A percentile compares a stretch with the other conserved stretches of the same genome.
phyloP scores from a whole-genome alignment of 2,113 vertebrate genomes.

The Pseudonaja textilis region DNA sequence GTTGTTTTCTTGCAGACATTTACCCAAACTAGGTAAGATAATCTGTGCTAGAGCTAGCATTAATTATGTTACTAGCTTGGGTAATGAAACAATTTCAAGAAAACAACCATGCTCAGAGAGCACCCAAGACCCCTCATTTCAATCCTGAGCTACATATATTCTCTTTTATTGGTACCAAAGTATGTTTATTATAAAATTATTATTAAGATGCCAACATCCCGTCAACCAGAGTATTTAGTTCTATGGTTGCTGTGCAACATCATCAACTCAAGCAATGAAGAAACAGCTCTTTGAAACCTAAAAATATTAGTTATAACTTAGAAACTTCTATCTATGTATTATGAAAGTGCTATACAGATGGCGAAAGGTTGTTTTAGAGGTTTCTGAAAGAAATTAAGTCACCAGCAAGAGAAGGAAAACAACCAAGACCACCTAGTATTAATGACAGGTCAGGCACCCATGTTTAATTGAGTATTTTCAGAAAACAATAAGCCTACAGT shows the following conservation, averaged over 20 bases:
- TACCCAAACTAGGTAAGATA: neutral
- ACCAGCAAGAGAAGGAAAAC: constrained; percentile 52
- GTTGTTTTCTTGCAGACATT: neutral
- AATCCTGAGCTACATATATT: neutral
- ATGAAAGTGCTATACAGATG: constrained; percentile 43
- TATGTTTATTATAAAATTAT: constrained; percentile 29
- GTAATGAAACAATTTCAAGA: neutral
- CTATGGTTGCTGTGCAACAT: constrained; percentile 41
- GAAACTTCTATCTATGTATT: constrained; percentile 60
- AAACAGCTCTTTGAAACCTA: constrained; percentile 42
- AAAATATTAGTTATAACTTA: constrained; percentile 42
- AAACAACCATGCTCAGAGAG: neutral
- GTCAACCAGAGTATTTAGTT: constrained; percentile 19
- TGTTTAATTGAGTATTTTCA: constrained; percentile 61
- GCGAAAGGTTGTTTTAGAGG: constrained; percentile 34
- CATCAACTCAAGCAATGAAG: constrained; percentile 32
- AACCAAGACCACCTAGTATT: constrained; percentile 59
- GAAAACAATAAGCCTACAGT: constrained; percentile 43
- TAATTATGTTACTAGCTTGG: neutral
- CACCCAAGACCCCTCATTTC: neutral
- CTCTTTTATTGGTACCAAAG: neutral
- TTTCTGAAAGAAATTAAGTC: constrained; percentile 55
- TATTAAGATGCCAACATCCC: constrained; percentile 34
- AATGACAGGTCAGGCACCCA: constrained; percentile 59
- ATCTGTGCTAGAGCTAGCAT: neutral